Evolutionary conservation across 2,888 invertebrate species (phyloP).

Genomic region (Drosophila stalkeri): DNA sequence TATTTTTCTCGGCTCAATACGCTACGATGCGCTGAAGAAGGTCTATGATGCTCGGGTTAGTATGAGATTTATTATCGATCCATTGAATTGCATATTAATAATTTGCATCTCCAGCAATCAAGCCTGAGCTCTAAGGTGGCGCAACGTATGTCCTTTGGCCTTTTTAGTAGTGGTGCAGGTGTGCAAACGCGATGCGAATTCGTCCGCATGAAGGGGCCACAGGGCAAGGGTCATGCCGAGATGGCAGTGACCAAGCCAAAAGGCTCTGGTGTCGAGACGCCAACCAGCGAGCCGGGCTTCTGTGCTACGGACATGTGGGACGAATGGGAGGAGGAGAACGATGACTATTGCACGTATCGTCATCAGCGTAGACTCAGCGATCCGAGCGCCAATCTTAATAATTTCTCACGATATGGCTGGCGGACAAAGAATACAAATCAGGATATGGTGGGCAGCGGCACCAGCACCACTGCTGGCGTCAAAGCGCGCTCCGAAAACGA

Average conservation of each 20-base stretch:
- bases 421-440: slow-evolving; percentile 86
- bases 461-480: slow-evolving; percentile 87
- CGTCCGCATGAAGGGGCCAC: slow-evolving; percentile 98
- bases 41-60: slow-evolving; percentile 97
- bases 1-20: slow-evolving; percentile 98
- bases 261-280: slow-evolving; percentile 97
- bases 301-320: slow-evolving; percentile 95
- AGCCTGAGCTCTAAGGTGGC: slow-evolving; percentile 97
- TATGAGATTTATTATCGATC: slow-evolving; percentile 33
- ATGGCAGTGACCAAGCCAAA: slow-evolving; percentile 98
- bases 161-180: slow-evolving; percentile 90
- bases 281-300: slow-evolving; percentile 95
- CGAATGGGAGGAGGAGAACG: slow-evolving; percentile 95
- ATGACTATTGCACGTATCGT: slow-evolving; percentile 92
- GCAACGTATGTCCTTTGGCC: slow-evolving; percentile 97
- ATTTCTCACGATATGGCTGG: slow-evolving; percentile 94
- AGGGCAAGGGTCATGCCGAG: slow-evolving; percentile 98
- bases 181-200: slow-evolving; percentile 96
- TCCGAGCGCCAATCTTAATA: slow-evolving; percentile 95
- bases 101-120: slow-evolving; percentile 88
- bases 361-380: slow-evolving; percentile 94
- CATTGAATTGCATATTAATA: slow-evolving; percentile 54
- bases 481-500: slow-evolving; percentile 96
- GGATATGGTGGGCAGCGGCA: slow-evolving; percentile 88
- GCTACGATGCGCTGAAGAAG: slow-evolving; percentile 98